Evolutionary conservation across 2,797 vertebrate species (phyloP).

Genomic region (Microcaecilia unicolor): DNA sequence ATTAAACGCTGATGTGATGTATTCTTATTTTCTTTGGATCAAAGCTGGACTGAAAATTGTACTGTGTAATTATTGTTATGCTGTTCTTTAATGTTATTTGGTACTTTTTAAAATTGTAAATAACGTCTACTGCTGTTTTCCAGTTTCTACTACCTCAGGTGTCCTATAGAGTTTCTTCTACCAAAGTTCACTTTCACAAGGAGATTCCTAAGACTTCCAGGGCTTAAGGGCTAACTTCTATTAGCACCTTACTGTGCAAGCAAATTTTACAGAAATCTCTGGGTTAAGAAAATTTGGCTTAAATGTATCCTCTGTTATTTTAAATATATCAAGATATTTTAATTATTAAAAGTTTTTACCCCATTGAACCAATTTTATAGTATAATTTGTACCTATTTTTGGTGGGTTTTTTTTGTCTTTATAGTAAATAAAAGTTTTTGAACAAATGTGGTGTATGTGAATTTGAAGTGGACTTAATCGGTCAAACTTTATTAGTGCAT

Average conservation of each 20-base stretch:
- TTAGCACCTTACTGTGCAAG: conserved; percentile 84
- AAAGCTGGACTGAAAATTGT: conserved; percentile 82
- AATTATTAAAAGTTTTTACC: conserved; percentile 81
- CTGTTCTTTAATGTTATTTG: conserved; percentile 77
- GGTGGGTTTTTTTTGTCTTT: conserved; percentile 80
- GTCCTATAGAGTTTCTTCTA: conserved; percentile 86
- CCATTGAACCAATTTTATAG: conserved; percentile 81
- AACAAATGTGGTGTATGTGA: conserved; percentile 42
- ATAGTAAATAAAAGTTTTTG: conserved; percentile 84
- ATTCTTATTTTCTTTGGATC: conserved; percentile 78
- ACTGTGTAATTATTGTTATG: conserved; percentile 73
- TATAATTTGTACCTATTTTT: conserved; percentile 82
- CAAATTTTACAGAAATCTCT: conserved; percentile 74
- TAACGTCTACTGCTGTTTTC: conserved; percentile 83
- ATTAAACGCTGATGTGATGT: conserved; percentile 65
- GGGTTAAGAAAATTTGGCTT: conserved; percentile 80
- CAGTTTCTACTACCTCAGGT: conserved; percentile 90
- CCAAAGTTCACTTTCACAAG: conserved; percentile 85
- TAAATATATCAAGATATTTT: conserved; percentile 83
- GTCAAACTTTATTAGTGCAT: too few species aligned
- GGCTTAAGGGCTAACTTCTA: conserved; percentile 82
- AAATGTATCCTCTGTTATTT: conserved; percentile 80
- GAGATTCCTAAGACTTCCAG: conserved; percentile 80
- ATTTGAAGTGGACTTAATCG: too few species aligned
- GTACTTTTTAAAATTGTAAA: conserved; percentile 76